Percentiles rank a stretch among this genome's conserved stretches.
phyloP scores from a whole-genome alignment of 2,797 vertebrate species.

The Rhodeus uyekii region DNA sequence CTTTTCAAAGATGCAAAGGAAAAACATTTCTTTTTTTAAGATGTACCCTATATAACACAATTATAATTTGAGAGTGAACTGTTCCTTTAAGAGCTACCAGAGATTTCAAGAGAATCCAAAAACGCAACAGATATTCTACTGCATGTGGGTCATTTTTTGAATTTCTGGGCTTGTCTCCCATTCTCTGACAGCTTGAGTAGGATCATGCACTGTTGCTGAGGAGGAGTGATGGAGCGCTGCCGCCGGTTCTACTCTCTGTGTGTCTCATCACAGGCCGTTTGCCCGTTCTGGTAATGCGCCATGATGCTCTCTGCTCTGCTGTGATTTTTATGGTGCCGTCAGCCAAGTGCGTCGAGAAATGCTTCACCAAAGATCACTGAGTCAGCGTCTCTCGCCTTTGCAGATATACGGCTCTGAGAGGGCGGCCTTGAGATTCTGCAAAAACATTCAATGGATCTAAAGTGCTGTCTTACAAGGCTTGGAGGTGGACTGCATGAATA shows the following conservation, averaged over 20 bases:
- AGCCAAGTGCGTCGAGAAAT: conserved; percentile 66
- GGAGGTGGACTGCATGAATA: not conserved
- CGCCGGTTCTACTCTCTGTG: not conserved
- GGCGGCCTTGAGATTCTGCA: conserved; percentile 14
- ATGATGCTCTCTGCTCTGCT: conserved; percentile 46
- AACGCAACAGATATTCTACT: not conserved
- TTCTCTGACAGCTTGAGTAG: conserved; percentile 20
- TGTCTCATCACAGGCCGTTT: conserved; percentile 25
- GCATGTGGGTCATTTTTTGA: not conserved
- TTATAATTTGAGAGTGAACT: not conserved
- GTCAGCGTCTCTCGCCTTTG: conserved; percentile 59
- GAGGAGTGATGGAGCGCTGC: conserved; percentile 10
- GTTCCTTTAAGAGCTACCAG: not conserved
- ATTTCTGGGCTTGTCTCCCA: not conserved
- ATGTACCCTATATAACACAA: no score
- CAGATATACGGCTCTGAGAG: conserved; percentile 22
- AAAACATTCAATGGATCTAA: conserved; percentile 1
- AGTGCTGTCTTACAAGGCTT: not conserved
- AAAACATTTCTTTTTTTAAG: no score
- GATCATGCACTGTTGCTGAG: conserved; percentile 7
- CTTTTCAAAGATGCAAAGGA: no score
- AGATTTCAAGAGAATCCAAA: not conserved
- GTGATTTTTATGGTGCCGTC: conserved; percentile 69
- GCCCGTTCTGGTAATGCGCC: conserved; percentile 19
- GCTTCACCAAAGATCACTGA: conserved; percentile 67